Conservation (phyloP, 2,888 invertebrate genomes). For the Nephrotoma flavescens region DNA sequence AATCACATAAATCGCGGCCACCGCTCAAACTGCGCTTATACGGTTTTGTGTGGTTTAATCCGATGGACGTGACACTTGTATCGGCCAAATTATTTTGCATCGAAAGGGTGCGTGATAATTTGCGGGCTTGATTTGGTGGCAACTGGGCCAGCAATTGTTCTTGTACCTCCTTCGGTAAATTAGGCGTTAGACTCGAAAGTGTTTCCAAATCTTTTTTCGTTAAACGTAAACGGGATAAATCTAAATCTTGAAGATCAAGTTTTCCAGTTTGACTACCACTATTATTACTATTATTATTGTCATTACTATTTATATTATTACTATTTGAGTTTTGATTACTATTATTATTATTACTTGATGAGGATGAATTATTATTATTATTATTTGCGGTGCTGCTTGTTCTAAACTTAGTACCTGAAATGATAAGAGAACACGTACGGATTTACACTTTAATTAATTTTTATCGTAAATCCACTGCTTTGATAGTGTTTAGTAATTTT, state of each 20-base stretch:
- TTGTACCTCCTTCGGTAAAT: conserved; percentile 54
- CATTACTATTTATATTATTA: conserved; percentile 7
- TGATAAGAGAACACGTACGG: background rate
- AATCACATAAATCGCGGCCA: conserved; percentile 25
- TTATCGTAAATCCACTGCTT: background rate
- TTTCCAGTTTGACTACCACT: conserved; percentile 9
- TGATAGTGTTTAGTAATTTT: background rate
- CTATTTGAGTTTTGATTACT: conserved; percentile 9
- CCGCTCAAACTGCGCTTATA: conserved; percentile 34
- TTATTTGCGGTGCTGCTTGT: background rate
- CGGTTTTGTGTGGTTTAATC: conserved; percentile 16
- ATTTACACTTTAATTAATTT: background rate
- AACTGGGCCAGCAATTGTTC: conserved; percentile 53
- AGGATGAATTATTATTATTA: conserved; percentile 4
- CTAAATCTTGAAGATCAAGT: conserved; percentile 45
- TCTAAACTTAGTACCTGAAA: conserved; percentile 10
- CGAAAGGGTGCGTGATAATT: conserved; percentile 46
- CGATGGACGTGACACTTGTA: conserved; percentile 14
- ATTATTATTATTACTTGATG: background rate
- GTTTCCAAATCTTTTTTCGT: conserved; percentile 56
- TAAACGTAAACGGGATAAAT: conserved; percentile 50
- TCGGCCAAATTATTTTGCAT: conserved; percentile 22
- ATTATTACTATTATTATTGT: conserved; percentile 1
- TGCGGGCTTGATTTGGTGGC: conserved; percentile 51
- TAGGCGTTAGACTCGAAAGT: conserved; percentile 53